phyloP scores from a whole-genome alignment of 1,140 invertebrate species.

The Harlomillsia oculata region DNA sequence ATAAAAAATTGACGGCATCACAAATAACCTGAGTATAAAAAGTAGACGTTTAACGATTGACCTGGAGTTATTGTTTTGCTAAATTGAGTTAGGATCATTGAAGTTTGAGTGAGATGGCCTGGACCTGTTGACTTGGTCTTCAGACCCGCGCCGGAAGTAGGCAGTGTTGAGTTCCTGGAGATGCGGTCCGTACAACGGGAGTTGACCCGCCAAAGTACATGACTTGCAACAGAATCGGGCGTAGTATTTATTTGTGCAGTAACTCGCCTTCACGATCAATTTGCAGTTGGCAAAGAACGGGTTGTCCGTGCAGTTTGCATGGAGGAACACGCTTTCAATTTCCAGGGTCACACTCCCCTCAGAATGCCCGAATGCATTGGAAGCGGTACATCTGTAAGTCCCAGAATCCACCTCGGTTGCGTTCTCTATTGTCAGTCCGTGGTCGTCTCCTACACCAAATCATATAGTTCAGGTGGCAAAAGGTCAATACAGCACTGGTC shows the following conservation, averaged over 20 bases:
- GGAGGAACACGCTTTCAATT: conserved; percentile 61
- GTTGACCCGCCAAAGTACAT: conserved; percentile 70
- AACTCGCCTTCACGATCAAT: conserved; percentile 68
- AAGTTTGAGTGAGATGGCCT: too few species aligned
- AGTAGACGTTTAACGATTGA: too few species aligned
- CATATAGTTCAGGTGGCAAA: too few species aligned
- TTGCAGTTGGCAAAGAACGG: conserved; percentile 79
- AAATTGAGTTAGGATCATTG: too few species aligned
- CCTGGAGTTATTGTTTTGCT: too few species aligned
- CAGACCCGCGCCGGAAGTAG: too few species aligned
- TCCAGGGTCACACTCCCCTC: conserved; percentile 52
- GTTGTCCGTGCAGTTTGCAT: conserved; percentile 72
- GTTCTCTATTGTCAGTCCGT: conserved; percentile 50
- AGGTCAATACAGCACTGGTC: too few species aligned
- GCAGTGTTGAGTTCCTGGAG: conserved; percentile 39
- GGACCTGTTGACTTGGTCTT: too few species aligned
- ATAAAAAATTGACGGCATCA: too few species aligned
- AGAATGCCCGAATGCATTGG: conserved; percentile 56
- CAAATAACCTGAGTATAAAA: too few species aligned
- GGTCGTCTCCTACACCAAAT: too few species aligned
- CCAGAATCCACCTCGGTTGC: conserved; percentile 59
- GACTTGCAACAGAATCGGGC: conserved; percentile 86
- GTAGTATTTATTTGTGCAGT: conserved; percentile 78
- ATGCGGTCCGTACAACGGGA: conserved; percentile 44
- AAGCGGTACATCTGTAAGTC: conserved; percentile 64